These are phyloP conservation scores for Theocolax elegans DNA, from an alignment of 1,140 invertebrate genomes.

Conservation along the genomic window DNA sequence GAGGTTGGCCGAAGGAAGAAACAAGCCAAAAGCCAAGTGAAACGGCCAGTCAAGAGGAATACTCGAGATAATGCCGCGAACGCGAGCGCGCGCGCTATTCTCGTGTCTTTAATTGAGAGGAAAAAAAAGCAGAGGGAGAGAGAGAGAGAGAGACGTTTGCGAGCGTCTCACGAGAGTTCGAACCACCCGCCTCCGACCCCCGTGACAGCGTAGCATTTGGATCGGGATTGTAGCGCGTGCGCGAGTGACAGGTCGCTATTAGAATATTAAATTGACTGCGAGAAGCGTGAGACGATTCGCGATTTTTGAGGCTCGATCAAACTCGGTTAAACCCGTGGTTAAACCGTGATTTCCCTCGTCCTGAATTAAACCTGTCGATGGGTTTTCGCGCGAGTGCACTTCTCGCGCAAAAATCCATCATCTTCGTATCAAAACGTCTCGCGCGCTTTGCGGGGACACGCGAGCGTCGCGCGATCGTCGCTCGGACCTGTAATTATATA, in stretches of 20 bases:
- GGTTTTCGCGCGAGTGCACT: not conserved
- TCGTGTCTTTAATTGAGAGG: constrained; percentile 43
- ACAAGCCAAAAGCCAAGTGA: too few relatives aligned
- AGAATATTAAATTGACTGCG: constrained; percentile 41
- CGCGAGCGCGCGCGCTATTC: constrained; percentile 5
- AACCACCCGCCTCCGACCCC: constrained; percentile 4
- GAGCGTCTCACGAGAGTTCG: not conserved
- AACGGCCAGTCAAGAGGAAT: too few relatives aligned
- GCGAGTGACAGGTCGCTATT: constrained; percentile 41
- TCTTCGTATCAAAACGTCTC: constrained; percentile 38
- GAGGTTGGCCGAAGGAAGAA: too few relatives aligned
- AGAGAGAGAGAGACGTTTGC: constrained; percentile 5
- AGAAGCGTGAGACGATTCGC: constrained; percentile 31
- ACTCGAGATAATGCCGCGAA: too few relatives aligned
- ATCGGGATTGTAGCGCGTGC: constrained; percentile 9
- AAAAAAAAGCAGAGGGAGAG: not conserved
- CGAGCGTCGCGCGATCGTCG: not conserved
- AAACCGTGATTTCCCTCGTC: constrained; percentile 25
- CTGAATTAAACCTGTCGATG: constrained; percentile 12
- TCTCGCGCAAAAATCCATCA: not conserved
- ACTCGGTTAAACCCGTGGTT: constrained; percentile 32
- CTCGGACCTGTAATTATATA: constrained; percentile 24
- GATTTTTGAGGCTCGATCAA: constrained; percentile 28
- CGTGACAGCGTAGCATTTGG: constrained; percentile 41
- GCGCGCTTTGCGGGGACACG: not conserved